A percentile compares a stretch with the other conserved stretches of the same genome.
Evolutionary conservation across 2,888 invertebrate genomes (phyloP).

Genomic region (Philopedon plagiatum): DNA sequence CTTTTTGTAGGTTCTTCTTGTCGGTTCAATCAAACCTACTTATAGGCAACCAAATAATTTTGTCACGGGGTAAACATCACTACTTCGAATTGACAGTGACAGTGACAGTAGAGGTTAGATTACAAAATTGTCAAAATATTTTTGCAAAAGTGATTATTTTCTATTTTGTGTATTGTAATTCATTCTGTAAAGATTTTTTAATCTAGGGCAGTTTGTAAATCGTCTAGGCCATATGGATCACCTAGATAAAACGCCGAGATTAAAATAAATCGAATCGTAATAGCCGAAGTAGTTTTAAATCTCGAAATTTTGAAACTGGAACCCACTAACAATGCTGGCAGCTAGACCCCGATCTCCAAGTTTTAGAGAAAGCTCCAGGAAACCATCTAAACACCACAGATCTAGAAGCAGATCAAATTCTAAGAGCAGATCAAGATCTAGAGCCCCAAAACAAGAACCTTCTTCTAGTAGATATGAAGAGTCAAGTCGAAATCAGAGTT

Average conservation of each 20-base stretch:
- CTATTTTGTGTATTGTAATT: no score
- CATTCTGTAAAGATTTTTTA: no score
- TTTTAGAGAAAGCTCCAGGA: slow-evolving; percentile 43
- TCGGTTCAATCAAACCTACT: no score
- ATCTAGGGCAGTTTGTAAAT: no score
- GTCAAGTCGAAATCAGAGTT: background rate
- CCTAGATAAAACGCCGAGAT: no score
- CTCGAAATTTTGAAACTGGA: background rate
- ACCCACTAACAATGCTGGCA: slow-evolving; percentile 3
- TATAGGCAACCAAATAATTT: no score
- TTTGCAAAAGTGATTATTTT: no score
- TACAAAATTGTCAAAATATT: no score
- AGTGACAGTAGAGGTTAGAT: no score
- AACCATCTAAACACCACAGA: slow-evolving; percentile 32
- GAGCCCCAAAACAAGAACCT: slow-evolving; percentile 21
- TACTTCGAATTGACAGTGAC: no score
- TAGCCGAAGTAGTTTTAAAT: background rate
- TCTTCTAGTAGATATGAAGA: slow-evolving; percentile 26
- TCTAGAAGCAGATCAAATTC: slow-evolving; percentile 48
- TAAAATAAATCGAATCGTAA: background rate
- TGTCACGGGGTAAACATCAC: no score
- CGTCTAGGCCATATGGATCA: no score
- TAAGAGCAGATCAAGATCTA: slow-evolving; percentile 37
- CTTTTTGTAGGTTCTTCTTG: background rate
- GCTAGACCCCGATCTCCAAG: slow-evolving; percentile 45